Evolutionary conservation across 2,888 invertebrate genomes (phyloP).

Genomic region (Rotaria macrura): DNA sequence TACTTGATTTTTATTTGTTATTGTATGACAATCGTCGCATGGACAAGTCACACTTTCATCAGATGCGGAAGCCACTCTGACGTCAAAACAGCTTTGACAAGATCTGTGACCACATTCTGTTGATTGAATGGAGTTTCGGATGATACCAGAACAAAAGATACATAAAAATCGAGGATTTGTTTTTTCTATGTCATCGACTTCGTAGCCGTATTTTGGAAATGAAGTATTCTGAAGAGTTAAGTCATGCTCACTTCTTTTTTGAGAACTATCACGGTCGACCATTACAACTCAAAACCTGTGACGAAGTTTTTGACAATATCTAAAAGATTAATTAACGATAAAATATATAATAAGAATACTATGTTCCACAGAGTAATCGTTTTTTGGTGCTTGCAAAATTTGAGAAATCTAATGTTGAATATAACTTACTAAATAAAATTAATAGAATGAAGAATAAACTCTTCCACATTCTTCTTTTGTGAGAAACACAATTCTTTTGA

Average conservation of each 20-base stretch:
- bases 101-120: neutral
- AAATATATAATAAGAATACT: too few species aligned
- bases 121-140: neutral
- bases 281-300: too few species aligned
- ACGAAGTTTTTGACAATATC: too few species aligned
- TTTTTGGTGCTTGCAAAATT: too few species aligned
- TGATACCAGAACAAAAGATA: neutral
- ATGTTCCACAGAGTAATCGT: too few species aligned
- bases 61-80: neutral
- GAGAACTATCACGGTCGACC: neutral
- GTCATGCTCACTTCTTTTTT: neutral
- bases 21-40: neutral
- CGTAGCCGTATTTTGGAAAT: neutral
- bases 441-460: too few species aligned
- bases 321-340: too few species aligned
- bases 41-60: neutral
- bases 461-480: too few species aligned
- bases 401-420: too few species aligned
- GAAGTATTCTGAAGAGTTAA: too few species aligned
- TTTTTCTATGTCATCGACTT: neutral
- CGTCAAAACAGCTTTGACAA: neutral
- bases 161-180: neutral
- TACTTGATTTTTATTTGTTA: neutral
- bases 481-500: too few species aligned
- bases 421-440: too few species aligned